Evolutionary conservation across 2,888 invertebrate genomes (phyloP), one percentile per base, ranked within the genome.

Genomic region (Agrochola lota): DNA sequence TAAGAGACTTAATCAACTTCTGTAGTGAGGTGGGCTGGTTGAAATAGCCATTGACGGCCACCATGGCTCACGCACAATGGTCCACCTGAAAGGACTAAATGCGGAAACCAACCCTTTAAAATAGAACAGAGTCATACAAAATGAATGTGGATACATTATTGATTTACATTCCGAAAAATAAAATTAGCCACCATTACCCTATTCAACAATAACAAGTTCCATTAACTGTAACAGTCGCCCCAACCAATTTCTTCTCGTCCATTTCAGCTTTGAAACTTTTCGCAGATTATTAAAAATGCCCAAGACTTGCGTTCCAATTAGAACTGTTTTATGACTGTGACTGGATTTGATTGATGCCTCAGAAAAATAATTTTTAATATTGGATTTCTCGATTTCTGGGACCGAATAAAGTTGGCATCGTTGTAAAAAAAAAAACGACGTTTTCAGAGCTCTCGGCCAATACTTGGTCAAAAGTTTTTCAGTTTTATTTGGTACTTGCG

Each of bases 311-410:
- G 35, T 63, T 46, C 35, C 40, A 78, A 52, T 60, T 35, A 35
- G 23, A 78, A 67, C 69, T 66, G 69, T 78, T 86, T 79, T 78
- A 85, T 78, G 69, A 72, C 77, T 80, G 84, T 78, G n/a, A 74
- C 40, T 49, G 15, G 12, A 77, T 52, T 75, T 74, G 68, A 80
- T 80, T 80, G 35, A 63, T 66, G 20, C 0, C 30, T 30, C 17
- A 59, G 68, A 30, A 35, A 70, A 26, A 55, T 60, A 70, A 30
- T 76, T 72, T 74, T 11, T 30, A 26, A 64, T 70, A 71, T 74
- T 63, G n/a, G 62, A 23, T 55, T n/a, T 23, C 20, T 75, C 9
- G 8, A 60, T 20, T 67, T 73, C 8, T 62, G 55, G 26, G 43
- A 59, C 11, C 26, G 15, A 62, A 49, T 72, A 57, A 43, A 30